Base-by-base conservation (phyloP, 1,140 invertebrate genomes). In the Luehdorfia chinensis region DNA sequence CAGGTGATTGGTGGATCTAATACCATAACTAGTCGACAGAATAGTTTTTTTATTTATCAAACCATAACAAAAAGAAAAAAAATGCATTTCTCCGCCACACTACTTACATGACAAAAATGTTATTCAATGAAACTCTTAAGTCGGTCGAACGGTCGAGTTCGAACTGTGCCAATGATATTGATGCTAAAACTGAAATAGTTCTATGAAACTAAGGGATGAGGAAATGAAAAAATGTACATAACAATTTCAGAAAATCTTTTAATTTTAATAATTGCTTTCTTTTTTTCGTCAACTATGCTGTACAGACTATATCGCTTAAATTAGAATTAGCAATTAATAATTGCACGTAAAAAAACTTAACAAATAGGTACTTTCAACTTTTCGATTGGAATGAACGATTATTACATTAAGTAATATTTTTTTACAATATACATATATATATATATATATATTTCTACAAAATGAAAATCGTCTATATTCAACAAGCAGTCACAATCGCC, bases 401-500 rank as follows among this genome's bases (percentile, higher is more conserved):
- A 79, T 83, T 81, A 80, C 72, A 73, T 69, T 78, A 78, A 57
- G 65, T 77, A 78, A 75, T 75, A 78, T 49, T 66, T 63, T 75
- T 75, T 76, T 84, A 86, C 79, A 84, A 75, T 83, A 83, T 79
- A 75, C 77, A 31, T 21, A 21, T n/a, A n/a, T n/a, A 46, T 37
- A 62, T 66, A 66, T 31, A 65, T 52, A 59, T 37, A 68, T 71
- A 80, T 67, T 49, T 59, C 79, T 86, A 86, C 73, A 45, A 85
- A 83, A 84, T 84, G 71, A 83, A 79, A 79, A 66, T 73, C 61
- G 50, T 61, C 67, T 79, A 69, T 75, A 70, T 66, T 65, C 71
- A 86, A 85, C 74, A 86, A 87, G 84, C 84, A 81, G 83, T 87
- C 84, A 87, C 84, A 87, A 87, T 87, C 87, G 84, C 83, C 64